Evolutionary conservation across 2,113 vertebrate genomes (phyloP).

Genomic region (Vicugna pacos): DNA sequence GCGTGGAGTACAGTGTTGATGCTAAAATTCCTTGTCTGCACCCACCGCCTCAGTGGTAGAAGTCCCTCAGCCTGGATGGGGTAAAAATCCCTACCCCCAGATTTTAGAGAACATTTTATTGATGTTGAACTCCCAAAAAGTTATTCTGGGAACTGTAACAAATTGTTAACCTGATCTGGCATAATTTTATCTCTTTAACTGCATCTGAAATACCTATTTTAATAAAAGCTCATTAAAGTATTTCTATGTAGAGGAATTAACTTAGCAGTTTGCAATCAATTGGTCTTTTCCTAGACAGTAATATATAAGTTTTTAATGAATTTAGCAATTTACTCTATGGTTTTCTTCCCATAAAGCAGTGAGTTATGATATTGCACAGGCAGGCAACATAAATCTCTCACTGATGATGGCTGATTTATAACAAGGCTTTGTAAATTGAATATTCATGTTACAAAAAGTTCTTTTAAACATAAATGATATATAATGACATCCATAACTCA

Average conservation of each 20-base stretch:
- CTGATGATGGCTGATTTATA: slow-evolving; percentile 71
- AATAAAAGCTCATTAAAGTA: slow-evolving; percentile 54
- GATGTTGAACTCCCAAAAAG: background rate
- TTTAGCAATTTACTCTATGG: slow-evolving; percentile 63
- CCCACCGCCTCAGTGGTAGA: background rate
- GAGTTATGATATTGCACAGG: slow-evolving; percentile 52
- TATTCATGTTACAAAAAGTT: slow-evolving; percentile 71
- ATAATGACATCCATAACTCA: slow-evolving; percentile 69
- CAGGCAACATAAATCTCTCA: slow-evolving; percentile 72
- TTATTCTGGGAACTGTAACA: slow-evolving; percentile 9
- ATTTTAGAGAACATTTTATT: background rate
- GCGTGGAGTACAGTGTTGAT: accelerated
- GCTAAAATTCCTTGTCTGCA: background rate
- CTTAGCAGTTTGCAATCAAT: slow-evolving; percentile 32
- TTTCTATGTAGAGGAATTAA: background rate
- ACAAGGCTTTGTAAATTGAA: slow-evolving; percentile 77
- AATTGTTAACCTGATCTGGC: background rate
- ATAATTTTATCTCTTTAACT: slow-evolving; percentile 44
- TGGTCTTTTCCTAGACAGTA: slow-evolving; percentile 63
- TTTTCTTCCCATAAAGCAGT: slow-evolving; percentile 50
- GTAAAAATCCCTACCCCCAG: background rate
- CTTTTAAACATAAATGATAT: slow-evolving; percentile 75
- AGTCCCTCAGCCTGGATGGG: background rate
- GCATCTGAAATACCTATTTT: background rate
- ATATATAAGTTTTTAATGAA: slow-evolving; percentile 64